Conservation (phyloP, 2,888 invertebrate genomes). For the Caenorhabditis becei region DNA sequence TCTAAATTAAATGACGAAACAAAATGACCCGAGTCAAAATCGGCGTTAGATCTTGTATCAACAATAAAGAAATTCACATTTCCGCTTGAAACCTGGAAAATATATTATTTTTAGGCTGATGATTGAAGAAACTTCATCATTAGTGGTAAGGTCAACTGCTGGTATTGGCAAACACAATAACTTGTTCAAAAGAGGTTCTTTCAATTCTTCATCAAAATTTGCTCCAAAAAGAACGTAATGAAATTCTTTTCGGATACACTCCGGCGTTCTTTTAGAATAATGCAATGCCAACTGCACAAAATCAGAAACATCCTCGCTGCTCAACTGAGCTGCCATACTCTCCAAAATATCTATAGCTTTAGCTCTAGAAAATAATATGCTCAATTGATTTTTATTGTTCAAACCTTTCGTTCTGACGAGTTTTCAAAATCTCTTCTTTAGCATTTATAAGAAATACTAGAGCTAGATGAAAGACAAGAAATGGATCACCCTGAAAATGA, state of each 20-base stretch:
- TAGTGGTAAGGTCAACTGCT: constrained; percentile 82
- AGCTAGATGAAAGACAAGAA: constrained; percentile 94
- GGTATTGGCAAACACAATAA: constrained; percentile 95
- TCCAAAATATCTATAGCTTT: constrained; percentile 59
- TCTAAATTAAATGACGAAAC: constrained; percentile 98
- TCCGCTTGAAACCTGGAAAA: constrained; percentile 55
- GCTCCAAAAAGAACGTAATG: constrained; percentile 84
- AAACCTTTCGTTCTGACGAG: constrained; percentile 37
- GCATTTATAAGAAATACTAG: constrained; percentile 96
- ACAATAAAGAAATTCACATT: constrained; percentile 89
- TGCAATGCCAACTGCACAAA: constrained; percentile 97
- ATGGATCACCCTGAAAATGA: constrained; percentile 88
- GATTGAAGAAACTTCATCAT: constrained; percentile 54
- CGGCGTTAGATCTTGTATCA: constrained; percentile 96
- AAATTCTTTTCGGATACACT: constrained; percentile 83
- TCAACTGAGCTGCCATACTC: constrained; percentile 86
- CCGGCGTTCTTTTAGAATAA: constrained; percentile 90
- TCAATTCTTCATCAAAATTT: constrained; percentile 78
- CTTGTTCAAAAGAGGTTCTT: constrained; percentile 80
- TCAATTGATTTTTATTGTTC: background rate
- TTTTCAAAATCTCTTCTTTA: constrained; percentile 82
- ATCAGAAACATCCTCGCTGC: constrained; percentile 95
- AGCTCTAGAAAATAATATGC: constrained; percentile 48
- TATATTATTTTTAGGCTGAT: background rate
- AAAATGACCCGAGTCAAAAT: constrained; percentile 96